phyloP scores from a whole-genome alignment of 2,888 invertebrate genomes.

The Aphodius sticticus region DNA sequence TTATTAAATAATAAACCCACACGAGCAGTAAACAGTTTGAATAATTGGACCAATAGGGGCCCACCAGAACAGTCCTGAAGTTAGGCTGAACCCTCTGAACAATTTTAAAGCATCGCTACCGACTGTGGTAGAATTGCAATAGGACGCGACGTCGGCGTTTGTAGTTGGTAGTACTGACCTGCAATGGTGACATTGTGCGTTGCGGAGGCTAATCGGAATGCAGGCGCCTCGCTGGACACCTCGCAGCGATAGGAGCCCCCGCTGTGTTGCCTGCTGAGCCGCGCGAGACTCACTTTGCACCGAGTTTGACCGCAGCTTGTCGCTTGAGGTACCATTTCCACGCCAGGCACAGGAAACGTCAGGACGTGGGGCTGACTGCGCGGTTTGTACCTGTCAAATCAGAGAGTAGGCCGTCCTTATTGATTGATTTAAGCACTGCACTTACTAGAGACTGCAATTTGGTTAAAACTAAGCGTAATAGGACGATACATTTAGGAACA shows the following conservation, averaged over 20 bases:
- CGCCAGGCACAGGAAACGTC: constrained; percentile 57
- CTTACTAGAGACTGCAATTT: neutral
- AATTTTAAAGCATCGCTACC: too few species aligned
- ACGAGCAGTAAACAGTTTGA: too few species aligned
- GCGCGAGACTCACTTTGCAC: constrained; percentile 57
- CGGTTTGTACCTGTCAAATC: constrained; percentile 52
- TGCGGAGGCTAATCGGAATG: constrained; percentile 66
- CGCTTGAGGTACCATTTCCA: constrained; percentile 50
- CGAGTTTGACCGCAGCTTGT: constrained; percentile 53
- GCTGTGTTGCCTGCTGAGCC: constrained; percentile 55
- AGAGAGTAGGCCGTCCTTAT: neutral
- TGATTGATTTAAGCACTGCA: neutral
- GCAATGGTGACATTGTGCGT: constrained; percentile 68
- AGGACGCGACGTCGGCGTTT: too few species aligned
- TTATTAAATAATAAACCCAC: too few species aligned
- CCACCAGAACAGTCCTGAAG: too few species aligned
- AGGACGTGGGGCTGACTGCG: constrained; percentile 51
- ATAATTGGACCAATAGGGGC: too few species aligned
- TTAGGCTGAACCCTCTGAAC: too few species aligned
- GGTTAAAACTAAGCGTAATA: neutral
- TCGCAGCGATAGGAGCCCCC: constrained; percentile 69
- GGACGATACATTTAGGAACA: too few species aligned
- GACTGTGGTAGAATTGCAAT: too few species aligned
- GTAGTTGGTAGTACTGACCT: constrained; percentile 57
- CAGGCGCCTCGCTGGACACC: constrained; percentile 69